phyloP scores from a whole-genome alignment of 1,140 invertebrate genomes.

The Hyposmocoma kahamanoa region DNA sequence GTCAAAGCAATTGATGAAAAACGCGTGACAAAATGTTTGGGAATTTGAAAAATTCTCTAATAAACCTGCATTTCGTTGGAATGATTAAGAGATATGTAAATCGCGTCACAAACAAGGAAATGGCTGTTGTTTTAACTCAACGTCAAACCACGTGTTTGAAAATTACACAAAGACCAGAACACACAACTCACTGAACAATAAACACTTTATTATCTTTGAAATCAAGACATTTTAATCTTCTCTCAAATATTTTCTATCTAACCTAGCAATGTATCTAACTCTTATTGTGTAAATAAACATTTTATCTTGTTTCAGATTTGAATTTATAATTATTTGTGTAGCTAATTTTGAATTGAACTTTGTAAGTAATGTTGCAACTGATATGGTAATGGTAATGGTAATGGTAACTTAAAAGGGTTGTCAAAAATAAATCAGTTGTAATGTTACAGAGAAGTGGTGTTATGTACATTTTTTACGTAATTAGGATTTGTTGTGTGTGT shows the following conservation, averaged over 20 bases:
- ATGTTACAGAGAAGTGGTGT: conserved; percentile 39
- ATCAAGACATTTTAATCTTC: conserved; percentile 49
- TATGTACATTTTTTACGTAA: conserved; percentile 58
- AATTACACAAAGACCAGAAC: no score
- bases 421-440: conserved; percentile 22
- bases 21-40: no score
- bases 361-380: conserved; percentile 54
- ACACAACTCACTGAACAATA: conserved; percentile 21
- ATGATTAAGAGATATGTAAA: no score
- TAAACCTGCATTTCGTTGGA: no score
- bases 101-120: no score
- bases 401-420: neutral
- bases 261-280: conserved; percentile 63
- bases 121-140: no score
- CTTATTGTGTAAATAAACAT: conserved; percentile 69
- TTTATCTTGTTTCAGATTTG: conserved; percentile 68
- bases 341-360: conserved; percentile 49
- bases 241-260: conserved; percentile 71
- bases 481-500: conserved; percentile 69
- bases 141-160: no score
- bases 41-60: no score
- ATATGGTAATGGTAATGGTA: no score
- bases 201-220: conserved; percentile 26
- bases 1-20: no score
- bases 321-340: conserved; percentile 66